Evolutionary conservation across 92 coral and sea anemone genomes (phyloP).

Genomic region (Hydrozoanthus gracilis): DNA sequence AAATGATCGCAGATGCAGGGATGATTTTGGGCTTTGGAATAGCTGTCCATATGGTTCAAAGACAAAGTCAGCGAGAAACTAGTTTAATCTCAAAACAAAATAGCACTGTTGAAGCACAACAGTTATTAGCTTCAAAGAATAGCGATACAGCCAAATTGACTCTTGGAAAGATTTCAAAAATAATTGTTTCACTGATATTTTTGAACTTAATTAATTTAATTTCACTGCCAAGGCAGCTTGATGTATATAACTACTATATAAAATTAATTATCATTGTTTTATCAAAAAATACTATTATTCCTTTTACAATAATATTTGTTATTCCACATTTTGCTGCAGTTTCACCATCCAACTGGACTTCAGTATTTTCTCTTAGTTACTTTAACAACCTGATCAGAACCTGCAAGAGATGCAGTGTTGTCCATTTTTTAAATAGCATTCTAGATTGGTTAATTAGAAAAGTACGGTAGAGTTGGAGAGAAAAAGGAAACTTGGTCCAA

Average conservation of each 20-base stretch:
- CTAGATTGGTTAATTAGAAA: slow-evolving; percentile 6
- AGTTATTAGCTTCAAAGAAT: not conserved
- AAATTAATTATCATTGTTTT: slow-evolving; percentile 18
- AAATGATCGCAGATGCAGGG: slow-evolving; percentile 34
- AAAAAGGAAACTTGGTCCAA: no score
- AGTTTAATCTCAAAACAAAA: not conserved
- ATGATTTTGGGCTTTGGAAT: slow-evolving; percentile 22
- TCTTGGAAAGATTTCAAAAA: slow-evolving; percentile 33
- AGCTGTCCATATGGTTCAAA: slow-evolving; percentile 12
- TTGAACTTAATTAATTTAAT: slow-evolving; percentile 10
- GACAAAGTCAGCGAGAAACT: slow-evolving; percentile 5
- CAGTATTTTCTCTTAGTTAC: not conserved
- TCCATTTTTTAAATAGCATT: not conserved
- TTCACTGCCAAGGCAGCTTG: slow-evolving; percentile 45
- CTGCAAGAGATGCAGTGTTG: slow-evolving; percentile 25
- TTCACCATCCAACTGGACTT: slow-evolving; percentile 11
- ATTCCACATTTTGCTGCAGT: slow-evolving; percentile 21
- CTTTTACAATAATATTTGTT: slow-evolving; percentile 1
- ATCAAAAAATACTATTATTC: slow-evolving; percentile 23
- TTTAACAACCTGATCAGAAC: not conserved
- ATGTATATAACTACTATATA: slow-evolving; percentile 3
- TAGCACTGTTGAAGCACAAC: not conserved
- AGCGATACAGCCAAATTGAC: not conserved
- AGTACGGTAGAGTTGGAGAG: not conserved
- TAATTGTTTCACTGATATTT: slow-evolving; percentile 28